Conservation (phyloP, 2,797 vertebrate species). For the Pristis pectinata region DNA sequence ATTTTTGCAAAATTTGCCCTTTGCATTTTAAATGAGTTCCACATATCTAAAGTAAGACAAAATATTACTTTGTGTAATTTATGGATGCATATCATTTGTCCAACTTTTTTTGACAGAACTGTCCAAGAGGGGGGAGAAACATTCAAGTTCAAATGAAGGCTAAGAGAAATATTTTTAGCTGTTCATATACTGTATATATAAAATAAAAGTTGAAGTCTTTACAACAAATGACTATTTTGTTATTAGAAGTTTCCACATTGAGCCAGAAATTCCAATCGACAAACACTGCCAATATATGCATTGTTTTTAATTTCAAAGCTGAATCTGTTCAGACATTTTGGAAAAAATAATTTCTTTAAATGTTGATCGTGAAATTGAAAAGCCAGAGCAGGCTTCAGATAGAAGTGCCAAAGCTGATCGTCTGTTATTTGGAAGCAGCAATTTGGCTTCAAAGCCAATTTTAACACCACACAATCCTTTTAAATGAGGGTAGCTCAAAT, state of each 20-base stretch:
- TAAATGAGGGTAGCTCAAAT: background rate
- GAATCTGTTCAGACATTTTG: background rate
- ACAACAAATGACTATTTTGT: background rate
- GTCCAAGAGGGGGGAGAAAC: too few relatives aligned
- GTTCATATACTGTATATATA: conserved; percentile 35
- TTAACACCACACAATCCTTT: background rate
- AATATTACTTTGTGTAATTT: conserved; percentile 9
- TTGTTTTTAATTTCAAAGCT: background rate
- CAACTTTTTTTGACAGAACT: conserved; percentile 8
- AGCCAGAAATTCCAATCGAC: background rate
- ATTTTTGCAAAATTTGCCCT: conserved; percentile 7
- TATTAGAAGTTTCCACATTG: background rate
- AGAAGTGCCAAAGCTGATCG: conserved; percentile 15
- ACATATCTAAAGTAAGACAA: background rate
- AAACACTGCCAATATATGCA: background rate
- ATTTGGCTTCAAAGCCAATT: background rate
- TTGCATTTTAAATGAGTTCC: conserved; percentile 17
- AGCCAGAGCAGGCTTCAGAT: background rate
- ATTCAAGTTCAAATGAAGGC: background rate
- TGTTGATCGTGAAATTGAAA: background rate
- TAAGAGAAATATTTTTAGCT: conserved; percentile 35
- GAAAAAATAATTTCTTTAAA: background rate
- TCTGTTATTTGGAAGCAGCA: background rate
- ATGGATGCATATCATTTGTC: conserved; percentile 35
- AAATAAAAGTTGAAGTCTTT: conserved; percentile 25